Evolutionary conservation across 2,888 invertebrate genomes (phyloP).

Genomic region (Oxytorus armatus): DNA sequence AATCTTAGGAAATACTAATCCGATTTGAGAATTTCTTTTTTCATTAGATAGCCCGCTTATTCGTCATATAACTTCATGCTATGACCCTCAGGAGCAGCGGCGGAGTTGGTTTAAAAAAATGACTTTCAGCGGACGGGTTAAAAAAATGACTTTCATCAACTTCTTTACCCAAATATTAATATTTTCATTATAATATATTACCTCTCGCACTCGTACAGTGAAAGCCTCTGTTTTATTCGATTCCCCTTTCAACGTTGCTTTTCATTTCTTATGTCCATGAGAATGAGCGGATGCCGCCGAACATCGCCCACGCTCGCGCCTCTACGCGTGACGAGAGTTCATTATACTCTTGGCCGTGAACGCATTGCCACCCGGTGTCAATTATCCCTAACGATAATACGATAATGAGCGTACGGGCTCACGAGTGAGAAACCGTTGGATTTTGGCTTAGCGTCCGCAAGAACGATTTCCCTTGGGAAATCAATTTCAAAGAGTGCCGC

Average conservation of each 20-base stretch:
- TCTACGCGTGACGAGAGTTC: constrained; percentile 42
- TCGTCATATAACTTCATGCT: too few species aligned
- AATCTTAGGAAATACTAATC: too few species aligned
- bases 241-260: not conserved
- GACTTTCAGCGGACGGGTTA: too few species aligned
- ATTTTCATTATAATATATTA: not conserved
- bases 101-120: too few species aligned
- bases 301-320: constrained; percentile 19
- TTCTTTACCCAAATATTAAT: not conserved
- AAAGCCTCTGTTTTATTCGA: not conserved
- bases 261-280: not conserved
- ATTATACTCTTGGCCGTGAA: constrained; percentile 53
- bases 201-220: too few species aligned
- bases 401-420: constrained; percentile 60
- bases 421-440: constrained; percentile 57
- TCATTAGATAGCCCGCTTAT: too few species aligned
- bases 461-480: constrained; percentile 64
- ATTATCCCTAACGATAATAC: constrained; percentile 67
- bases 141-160: not conserved
- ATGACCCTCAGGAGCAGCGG: too few species aligned
- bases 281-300: not conserved
- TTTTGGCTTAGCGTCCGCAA: constrained; percentile 45
- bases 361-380: constrained; percentile 62
- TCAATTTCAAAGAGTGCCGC: constrained; percentile 65
- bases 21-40: too few species aligned